phyloP scores from a whole-genome alignment of 2,113 vertebrate genomes.

The Syngnathoides biaculeatus region DNA sequence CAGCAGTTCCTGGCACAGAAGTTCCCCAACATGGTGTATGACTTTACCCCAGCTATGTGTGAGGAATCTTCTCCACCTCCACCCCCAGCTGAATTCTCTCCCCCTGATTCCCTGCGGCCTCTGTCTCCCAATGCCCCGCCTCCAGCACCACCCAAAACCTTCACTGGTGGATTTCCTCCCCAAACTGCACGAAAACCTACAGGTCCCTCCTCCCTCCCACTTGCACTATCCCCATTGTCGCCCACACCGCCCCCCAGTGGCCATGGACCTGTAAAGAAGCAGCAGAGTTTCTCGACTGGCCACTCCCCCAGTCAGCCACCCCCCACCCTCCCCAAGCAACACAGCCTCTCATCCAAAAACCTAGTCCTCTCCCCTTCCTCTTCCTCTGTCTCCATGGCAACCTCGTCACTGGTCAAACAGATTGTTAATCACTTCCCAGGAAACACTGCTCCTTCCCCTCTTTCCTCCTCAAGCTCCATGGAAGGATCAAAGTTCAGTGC shows the following conservation, averaged over 20 bases:
- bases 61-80: conserved; percentile 34
- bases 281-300: conserved; percentile 75
- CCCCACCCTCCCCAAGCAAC: conserved; percentile 86
- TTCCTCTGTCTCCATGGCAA: conserved; percentile 71
- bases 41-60: conserved; percentile 14
- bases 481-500: conserved; percentile 58
- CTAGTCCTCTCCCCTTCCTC: conserved; percentile 64
- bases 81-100: conserved; percentile 53
- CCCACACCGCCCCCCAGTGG: conserved; percentile 26
- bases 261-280: conserved; percentile 76
- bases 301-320: conserved; percentile 79
- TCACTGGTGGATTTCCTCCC: conserved; percentile 69
- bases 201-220: conserved; percentile 59
- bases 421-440: conserved; percentile 89
- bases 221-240: conserved; percentile 55
- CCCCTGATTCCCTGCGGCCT: conserved; percentile 52
- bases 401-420: conserved; percentile 86
- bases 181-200: conserved; percentile 72
- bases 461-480: conserved; percentile 55
- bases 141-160: conserved; percentile 81
- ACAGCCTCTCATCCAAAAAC: conserved; percentile 80
- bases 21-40: conserved; percentile 81
- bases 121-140: conserved; percentile 58
- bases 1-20: conserved; percentile 78
- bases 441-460: conserved; percentile 51